These are phyloP conservation scores for Artibeus lituratus DNA, from an alignment of 2,797 vertebrate genomes.

Conservation along the genomic window DNA sequence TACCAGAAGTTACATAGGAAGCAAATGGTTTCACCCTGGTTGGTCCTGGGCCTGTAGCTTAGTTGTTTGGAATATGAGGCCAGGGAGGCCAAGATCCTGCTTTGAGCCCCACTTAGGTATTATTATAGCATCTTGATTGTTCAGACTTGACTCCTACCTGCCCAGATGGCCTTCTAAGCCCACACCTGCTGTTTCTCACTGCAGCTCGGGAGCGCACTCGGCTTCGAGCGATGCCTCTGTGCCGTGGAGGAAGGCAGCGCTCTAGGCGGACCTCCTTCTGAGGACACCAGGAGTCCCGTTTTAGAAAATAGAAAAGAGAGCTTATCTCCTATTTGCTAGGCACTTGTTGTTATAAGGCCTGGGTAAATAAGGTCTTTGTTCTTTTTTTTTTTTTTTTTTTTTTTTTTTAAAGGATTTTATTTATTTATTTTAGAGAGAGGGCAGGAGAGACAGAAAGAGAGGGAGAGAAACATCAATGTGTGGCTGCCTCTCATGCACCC, in stretches of 20 bases:
- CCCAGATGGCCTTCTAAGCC: neutral
- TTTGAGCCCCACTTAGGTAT: neutral
- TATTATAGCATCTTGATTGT: neutral
- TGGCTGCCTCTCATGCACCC: too few relatives aligned
- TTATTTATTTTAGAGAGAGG: too few relatives aligned
- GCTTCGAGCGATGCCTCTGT: neutral
- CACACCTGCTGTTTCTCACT: neutral
- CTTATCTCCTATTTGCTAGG: neutral
- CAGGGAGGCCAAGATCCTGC: neutral
- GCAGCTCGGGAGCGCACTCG: neutral
- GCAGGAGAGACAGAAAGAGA: too few relatives aligned
- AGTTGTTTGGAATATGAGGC: neutral
- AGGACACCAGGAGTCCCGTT: neutral
- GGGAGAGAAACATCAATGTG: too few relatives aligned
- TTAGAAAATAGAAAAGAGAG: neutral
- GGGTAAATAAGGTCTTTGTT: neutral
- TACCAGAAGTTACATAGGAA: conserved; percentile 36
- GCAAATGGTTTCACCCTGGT: neutral
- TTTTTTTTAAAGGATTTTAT: too few relatives aligned
- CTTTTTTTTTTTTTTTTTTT: too few relatives aligned
- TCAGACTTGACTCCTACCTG: neutral
- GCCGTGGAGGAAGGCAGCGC: neutral
- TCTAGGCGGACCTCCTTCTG: neutral
- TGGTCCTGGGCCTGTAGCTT: neutral
- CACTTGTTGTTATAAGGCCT: neutral